phyloP scores from a whole-genome alignment of 2,888 invertebrate species.

The Drepanosiphum platanoidis region DNA sequence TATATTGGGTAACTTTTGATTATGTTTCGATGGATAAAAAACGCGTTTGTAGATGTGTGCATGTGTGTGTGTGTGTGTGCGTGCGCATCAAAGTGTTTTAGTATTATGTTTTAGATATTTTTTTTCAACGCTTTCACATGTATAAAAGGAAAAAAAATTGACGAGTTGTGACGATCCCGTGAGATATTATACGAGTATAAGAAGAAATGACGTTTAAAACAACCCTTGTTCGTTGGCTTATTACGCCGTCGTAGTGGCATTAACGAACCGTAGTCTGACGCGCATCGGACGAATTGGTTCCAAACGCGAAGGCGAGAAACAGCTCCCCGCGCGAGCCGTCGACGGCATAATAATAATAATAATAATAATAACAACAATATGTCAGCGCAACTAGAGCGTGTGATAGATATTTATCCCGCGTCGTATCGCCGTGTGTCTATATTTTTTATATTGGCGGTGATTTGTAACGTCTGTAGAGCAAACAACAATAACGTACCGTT shows the following conservation, averaged over 20 bases:
- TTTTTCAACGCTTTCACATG: background rate
- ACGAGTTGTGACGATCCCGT: background rate
- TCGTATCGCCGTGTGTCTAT: background rate
- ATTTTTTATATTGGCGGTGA: background rate
- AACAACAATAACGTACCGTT: conserved; percentile 56
- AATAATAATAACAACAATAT: background rate
- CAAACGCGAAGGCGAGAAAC: background rate
- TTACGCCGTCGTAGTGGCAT: background rate
- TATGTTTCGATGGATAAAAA: background rate
- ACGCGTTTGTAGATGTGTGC: too few species aligned
- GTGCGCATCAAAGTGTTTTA: too few species aligned
- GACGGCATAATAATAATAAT: background rate
- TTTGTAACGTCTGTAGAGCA: conserved; percentile 41
- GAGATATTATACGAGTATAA: background rate
- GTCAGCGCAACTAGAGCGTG: conserved; percentile 49
- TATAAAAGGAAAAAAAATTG: background rate
- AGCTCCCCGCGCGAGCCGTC: background rate
- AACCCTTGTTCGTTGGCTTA: conserved; percentile 2
- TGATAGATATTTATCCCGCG: conserved; percentile 47
- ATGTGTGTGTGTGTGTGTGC: too few species aligned
- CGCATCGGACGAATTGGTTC: conserved; percentile 1
- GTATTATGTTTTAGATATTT: background rate
- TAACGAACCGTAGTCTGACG: conserved; percentile 7
- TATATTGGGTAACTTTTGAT: too few species aligned
- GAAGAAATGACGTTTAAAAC: background rate